phyloP scores from a whole-genome alignment of 2,888 invertebrate genomes.

The Cosmia trapezina region DNA sequence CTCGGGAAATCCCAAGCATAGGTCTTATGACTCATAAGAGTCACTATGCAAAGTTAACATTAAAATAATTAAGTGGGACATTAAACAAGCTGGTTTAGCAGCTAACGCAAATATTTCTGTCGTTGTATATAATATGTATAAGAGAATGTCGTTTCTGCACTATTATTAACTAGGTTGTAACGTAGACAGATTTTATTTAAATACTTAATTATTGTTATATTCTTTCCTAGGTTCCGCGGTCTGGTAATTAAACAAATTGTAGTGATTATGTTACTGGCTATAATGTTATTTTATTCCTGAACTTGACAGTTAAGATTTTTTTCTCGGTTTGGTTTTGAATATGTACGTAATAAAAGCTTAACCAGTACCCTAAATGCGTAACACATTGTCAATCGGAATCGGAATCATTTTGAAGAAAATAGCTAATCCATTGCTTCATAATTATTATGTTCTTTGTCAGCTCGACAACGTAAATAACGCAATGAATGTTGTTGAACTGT shows the following conservation, averaged over 20 bases:
- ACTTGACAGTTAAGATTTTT: too few relatives aligned
- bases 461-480: too few relatives aligned
- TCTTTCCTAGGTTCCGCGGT: conserved; percentile 6
- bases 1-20: conserved; percentile 29
- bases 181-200: conserved; percentile 18
- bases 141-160: conserved; percentile 28
- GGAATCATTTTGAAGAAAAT: too few relatives aligned
- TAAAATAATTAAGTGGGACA: background rate
- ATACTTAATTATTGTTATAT: conserved; percentile 18
- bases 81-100: conserved; percentile 9
- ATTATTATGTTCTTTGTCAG: too few relatives aligned
- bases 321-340: background rate
- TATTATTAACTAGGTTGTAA: conserved; percentile 30
- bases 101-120: conserved; percentile 12
- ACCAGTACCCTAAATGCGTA: too few relatives aligned
- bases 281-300: background rate
- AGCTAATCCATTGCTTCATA: too few relatives aligned
- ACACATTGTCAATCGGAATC: too few relatives aligned
- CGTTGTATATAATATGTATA: background rate
- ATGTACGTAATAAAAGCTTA: background rate
- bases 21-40: conserved; percentile 43
- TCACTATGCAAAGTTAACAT: conserved; percentile 16
- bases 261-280: conserved; percentile 1
- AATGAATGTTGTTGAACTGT: too few relatives aligned
- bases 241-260: conserved; percentile 30